These are phyloP conservation scores for Ctenodactylus gundi DNA, from an alignment of 2,113 vertebrate genomes.

Conservation along the genomic window DNA sequence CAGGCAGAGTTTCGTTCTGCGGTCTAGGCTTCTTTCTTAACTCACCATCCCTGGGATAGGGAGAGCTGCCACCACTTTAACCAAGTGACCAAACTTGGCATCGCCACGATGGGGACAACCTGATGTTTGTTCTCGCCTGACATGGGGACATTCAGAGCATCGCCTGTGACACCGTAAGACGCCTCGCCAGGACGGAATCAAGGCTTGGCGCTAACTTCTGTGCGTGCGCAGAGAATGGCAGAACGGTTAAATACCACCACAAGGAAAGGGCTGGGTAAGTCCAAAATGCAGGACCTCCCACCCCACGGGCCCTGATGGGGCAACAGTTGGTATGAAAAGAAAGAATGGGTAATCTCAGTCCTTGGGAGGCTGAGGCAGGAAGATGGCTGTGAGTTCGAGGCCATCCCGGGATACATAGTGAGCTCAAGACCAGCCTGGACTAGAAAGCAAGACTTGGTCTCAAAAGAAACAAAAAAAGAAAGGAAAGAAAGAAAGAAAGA, in stretches of 20 bases:
- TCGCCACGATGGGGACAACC: too few species aligned
- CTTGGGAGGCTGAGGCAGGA: too few species aligned
- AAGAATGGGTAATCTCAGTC: too few species aligned
- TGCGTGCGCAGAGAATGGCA: not conserved
- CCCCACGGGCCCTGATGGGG: not conserved
- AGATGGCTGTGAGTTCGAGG: too few species aligned
- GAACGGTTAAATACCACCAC: not conserved
- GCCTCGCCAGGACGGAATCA: too few species aligned
- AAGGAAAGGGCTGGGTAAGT: not conserved
- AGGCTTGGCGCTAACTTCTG: not conserved
- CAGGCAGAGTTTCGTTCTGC: too few species aligned
- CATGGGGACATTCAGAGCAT: accelerated
- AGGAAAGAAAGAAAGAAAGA: too few species aligned
- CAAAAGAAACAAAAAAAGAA: too few species aligned
- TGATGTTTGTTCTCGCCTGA: not conserved
- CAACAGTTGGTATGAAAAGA: not conserved
- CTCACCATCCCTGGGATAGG: not conserved
- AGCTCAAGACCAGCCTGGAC: too few species aligned
- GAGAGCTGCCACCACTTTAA: not conserved
- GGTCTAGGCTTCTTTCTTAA: not conserved
- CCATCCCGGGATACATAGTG: too few species aligned
- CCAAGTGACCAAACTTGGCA: not conserved
- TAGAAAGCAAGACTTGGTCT: too few species aligned
- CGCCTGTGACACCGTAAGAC: not conserved
- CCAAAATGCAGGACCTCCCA: not conserved